phyloP scores from a whole-genome alignment of 1,140 invertebrate species.

The Cotesia glomerata region DNA sequence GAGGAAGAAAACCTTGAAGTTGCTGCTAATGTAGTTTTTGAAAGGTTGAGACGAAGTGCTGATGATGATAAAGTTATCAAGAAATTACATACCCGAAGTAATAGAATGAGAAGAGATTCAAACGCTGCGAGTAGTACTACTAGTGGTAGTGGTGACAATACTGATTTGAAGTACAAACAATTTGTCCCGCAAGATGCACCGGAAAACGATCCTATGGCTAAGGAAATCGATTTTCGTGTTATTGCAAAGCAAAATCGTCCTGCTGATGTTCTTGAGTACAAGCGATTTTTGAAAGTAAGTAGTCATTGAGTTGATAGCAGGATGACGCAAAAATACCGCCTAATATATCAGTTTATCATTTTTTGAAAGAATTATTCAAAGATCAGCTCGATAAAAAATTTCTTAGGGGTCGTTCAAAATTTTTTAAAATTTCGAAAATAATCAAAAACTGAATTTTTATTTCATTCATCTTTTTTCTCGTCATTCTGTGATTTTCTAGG shows the following conservation, averaged over 20 bases:
- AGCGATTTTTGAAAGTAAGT: conserved; percentile 49
- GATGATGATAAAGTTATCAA: conserved; percentile 28
- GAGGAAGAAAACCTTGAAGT: conserved; percentile 48
- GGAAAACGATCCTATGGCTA: conserved; percentile 31
- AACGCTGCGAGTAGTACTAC: background rate
- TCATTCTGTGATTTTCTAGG: too few species aligned
- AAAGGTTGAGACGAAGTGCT: conserved; percentile 43
- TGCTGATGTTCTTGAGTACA: conserved; percentile 49
- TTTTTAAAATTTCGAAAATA: too few species aligned
- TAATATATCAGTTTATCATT: too few species aligned
- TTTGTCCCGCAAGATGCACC: conserved; percentile 28
- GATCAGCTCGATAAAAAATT: too few species aligned
- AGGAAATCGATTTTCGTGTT: conserved; percentile 43
- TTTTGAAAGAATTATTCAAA: too few species aligned
- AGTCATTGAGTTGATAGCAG: background rate
- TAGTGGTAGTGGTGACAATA: conserved; percentile 14
- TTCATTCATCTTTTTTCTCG: too few species aligned
- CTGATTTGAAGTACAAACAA: conserved; percentile 33
- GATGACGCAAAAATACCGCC: too few species aligned
- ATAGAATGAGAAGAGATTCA: conserved; percentile 33
- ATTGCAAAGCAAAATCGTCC: conserved; percentile 47
- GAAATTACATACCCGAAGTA: conserved; percentile 16
- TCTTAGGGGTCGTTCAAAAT: too few species aligned
- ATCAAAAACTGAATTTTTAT: too few species aligned
- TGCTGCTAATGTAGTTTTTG: conserved; percentile 54